A percentile compares a stretch with the other conserved stretches of the same genome.
Conservation (phyloP, 53 echinoderm and acorn worm species). For the Hippasteria phrygiana region DNA sequence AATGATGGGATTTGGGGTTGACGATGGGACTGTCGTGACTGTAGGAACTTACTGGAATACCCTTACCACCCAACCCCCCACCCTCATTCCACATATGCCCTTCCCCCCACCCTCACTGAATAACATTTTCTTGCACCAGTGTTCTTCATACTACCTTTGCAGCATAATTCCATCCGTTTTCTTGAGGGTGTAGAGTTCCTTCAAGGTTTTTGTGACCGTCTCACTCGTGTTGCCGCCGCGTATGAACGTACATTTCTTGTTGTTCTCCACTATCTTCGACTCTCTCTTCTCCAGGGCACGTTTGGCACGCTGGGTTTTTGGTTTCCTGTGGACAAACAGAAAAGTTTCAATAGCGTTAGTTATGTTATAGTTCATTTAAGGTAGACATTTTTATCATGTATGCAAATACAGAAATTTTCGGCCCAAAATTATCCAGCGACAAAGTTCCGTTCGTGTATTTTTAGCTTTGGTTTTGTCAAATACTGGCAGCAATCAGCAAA, state of each 20-base stretch:
- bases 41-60: no score
- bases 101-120: no score
- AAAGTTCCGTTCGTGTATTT: no score
- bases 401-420: no score
- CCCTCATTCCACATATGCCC: no score
- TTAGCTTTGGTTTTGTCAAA: no score
- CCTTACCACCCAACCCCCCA: no score
- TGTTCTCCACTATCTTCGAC: constrained; percentile 84
- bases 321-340: constrained; percentile 96
- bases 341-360: not conserved
- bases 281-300: constrained; percentile 81
- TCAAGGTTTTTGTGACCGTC: constrained; percentile 77
- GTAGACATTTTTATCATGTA: not conserved
- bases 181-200: constrained; percentile 82
- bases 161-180: constrained; percentile 87
- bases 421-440: no score
- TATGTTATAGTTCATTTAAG: not conserved
- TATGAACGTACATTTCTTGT: constrained; percentile 87
- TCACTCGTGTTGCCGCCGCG: constrained; percentile 93
- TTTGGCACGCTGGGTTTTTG: constrained; percentile 90
- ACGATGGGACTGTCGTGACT: no score
- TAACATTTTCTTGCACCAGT: no score
- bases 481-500: no score
- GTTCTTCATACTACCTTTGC: constrained; percentile 74
- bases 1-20: no score